These are phyloP conservation scores for Netelia inedita DNA, from an alignment of 2,888 invertebrate genomes.

Conservation along the genomic window DNA sequence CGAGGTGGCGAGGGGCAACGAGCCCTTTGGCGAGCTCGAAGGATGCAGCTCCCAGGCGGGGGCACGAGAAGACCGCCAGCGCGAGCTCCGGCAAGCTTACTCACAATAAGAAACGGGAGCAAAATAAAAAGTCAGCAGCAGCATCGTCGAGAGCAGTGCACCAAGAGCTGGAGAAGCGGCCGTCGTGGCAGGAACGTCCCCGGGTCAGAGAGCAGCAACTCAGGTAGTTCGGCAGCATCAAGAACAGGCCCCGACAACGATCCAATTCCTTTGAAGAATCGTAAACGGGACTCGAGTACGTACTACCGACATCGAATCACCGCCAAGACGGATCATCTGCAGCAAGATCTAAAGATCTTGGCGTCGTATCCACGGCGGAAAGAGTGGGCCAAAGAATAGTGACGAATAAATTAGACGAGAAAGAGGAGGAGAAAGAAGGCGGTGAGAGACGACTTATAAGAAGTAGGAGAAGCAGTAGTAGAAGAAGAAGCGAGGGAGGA, in stretches of 20 bases:
- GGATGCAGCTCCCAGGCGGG: constrained; percentile 85
- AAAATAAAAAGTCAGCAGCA: constrained; percentile 76
- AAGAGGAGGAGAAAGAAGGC: constrained; percentile 75
- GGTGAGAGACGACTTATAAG: constrained; percentile 64
- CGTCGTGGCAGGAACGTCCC: constrained; percentile 72
- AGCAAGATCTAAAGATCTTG: constrained; percentile 77
- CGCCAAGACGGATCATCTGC: constrained; percentile 74
- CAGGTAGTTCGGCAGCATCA: constrained; percentile 69
- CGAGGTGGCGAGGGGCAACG: constrained; percentile 84
- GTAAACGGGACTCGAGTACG: constrained; percentile 78
- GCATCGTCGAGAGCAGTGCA: constrained; percentile 72
- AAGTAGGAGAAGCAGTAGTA: constrained; percentile 67
- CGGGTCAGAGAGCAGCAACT: constrained; percentile 69
- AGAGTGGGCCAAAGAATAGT: constrained; percentile 82
- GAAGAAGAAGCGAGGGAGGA: constrained; percentile 61
- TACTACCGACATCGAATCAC: constrained; percentile 78
- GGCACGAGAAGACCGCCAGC: constrained; percentile 84
- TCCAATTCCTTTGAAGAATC: constrained; percentile 77
- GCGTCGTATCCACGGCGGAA: constrained; percentile 82
- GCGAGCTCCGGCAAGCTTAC: constrained; percentile 81
- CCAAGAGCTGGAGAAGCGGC: constrained; percentile 70
- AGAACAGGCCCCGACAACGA: constrained; percentile 76
- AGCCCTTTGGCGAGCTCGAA: constrained; percentile 85
- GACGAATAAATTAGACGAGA: constrained; percentile 75
- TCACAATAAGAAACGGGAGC: constrained; percentile 79